Base-by-base conservation (phyloP, 2,888 invertebrate species). In the Dasypogon diadema region DNA sequence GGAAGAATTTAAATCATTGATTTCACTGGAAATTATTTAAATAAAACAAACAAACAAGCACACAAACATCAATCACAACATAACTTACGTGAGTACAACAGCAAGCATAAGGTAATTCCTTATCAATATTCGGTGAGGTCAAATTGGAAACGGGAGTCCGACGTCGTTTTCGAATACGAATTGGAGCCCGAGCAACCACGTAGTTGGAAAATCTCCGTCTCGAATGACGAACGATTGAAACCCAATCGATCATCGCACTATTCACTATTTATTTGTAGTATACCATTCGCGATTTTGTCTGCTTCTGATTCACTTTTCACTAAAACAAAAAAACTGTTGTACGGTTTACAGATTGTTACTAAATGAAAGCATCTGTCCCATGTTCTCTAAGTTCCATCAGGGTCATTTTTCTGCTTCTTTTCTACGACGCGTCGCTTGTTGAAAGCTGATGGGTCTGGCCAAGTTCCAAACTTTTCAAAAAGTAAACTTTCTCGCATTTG, bases 181-280 rank as follows among this genome's bases (percentile, higher is more conserved):
- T 88, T 56, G 92, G 92, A 77, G 89, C 89, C 56, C 81, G 78
- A 5, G 89, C 88, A 82, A 90, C 90, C 84, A 92, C 89, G 84
- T 91, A 92, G 83, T 91, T 91, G 78, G 91, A 92, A 84, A 92
- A 91, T 65, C 92, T 88, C 68, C 92, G 88, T 76, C 91, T 86
- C 78, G 92, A 92, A 82, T 92, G 91, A 75, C 92, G 89, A 78
- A 92, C 92, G 81, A 92, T 92, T 78, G 92, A 92, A 79, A 92
- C 92, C 92, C 92, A 92, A 87, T 92, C 92, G 82, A 92, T 92
- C 92, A 92, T 92, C 79, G 80, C 78, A 54, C 51, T 30, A 16
- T 65, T 46, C 65, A 65, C 48, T 10, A 22, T 2, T 48, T 14
- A 18, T 22, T 63, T 3, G 1, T 8, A 16, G 4, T 1, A 2